These are phyloP conservation scores for Candidula unifasciata DNA, from an alignment of 2,888 invertebrate species.

Conservation along the genomic window DNA sequence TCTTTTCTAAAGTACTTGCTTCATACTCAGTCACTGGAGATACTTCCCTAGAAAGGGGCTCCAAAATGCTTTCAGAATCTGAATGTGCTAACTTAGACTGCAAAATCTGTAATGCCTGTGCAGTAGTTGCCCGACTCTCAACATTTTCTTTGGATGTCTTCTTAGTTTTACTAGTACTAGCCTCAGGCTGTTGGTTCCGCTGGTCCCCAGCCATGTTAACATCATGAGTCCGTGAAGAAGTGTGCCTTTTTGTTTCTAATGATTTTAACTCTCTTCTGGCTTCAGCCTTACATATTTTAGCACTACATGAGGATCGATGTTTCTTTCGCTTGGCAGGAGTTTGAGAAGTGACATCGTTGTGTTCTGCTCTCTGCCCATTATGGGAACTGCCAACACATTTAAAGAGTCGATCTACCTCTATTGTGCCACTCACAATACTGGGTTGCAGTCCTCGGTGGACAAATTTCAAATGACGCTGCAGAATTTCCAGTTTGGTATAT, in stretches of 20 bases:
- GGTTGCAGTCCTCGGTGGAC: conserved; percentile 13
- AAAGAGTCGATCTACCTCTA: background rate
- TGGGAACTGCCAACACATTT: background rate
- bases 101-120: background rate
- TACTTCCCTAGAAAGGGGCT: background rate
- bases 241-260: background rate
- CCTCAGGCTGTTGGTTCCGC: background rate
- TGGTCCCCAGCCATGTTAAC: background rate
- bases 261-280: background rate
- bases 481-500: background rate
- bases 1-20: background rate
- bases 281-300: background rate
- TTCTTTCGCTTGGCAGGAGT: background rate
- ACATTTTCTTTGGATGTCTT: background rate
- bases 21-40: background rate
- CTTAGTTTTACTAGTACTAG: background rate
- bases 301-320: too few relatives aligned
- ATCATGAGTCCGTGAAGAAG: background rate
- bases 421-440: background rate
- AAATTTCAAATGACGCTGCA: conserved; percentile 27
- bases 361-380: background rate
- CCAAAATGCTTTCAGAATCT: background rate
- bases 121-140: background rate
- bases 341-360: background rate
- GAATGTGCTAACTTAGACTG: background rate